Evolutionary conservation across 2,888 invertebrate species (phyloP).

Genomic region (Drosophila kuntzei): DNA sequence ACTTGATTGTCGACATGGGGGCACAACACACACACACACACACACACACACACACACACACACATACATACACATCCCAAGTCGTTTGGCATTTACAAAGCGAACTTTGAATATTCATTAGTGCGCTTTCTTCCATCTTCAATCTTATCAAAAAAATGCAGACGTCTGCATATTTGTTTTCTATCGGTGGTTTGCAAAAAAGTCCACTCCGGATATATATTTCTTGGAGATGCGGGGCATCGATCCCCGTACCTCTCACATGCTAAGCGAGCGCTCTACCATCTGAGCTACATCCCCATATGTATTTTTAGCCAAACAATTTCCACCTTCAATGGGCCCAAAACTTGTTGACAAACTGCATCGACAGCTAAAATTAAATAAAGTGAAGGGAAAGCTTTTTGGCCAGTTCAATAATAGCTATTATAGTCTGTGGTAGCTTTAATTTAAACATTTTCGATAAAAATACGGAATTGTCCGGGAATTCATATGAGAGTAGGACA

Average conservation of each 20-base stretch:
- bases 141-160: conserved; percentile 66
- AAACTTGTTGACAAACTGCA: conserved; percentile 55
- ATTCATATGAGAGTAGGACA: background rate
- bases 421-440: conserved; percentile 1
- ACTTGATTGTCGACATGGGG: conserved; percentile 76
- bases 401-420: background rate
- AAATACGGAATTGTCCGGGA: background rate
- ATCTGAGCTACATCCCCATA: conserved; percentile 86
- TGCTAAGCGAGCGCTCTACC: conserved; percentile 86
- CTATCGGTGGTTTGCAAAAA: conserved; percentile 19
- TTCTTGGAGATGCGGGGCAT: conserved; percentile 85
- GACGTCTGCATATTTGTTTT: conserved; percentile 80
- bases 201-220: conserved; percentile 23
- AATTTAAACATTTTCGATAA: conserved; percentile 1
- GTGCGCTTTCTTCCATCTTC: conserved; percentile 51
- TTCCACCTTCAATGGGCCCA: conserved; percentile 41
- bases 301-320: conserved; percentile 25
- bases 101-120: conserved; percentile 82
- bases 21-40: conserved; percentile 3
- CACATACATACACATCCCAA: conserved; percentile 38
- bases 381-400: conserved; percentile 37
- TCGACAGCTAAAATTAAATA: conserved; percentile 43
- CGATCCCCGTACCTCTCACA: conserved; percentile 86
- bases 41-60: conserved; percentile 36
- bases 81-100: conserved; percentile 68